These are phyloP conservation scores for Otolemur garnettii DNA, from an alignment of 2,113 vertebrate genomes.

Conservation along the genomic window DNA sequence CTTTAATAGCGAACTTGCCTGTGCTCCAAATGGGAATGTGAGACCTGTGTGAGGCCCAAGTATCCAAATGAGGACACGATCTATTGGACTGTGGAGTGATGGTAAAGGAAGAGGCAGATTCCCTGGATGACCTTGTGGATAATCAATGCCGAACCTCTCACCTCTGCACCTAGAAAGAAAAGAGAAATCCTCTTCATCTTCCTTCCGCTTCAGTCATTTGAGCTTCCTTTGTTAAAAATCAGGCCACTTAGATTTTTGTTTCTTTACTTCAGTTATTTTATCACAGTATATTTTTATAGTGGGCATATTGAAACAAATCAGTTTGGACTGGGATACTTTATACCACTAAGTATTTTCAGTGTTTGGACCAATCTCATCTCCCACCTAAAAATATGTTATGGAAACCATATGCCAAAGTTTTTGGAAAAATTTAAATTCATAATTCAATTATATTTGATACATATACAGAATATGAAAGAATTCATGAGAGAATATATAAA, in stretches of 20 bases:
- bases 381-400: neutral
- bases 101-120: neutral
- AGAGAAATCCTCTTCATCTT: neutral
- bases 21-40: neutral
- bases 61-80: neutral
- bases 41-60: neutral
- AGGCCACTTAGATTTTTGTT: neutral
- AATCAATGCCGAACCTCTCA: neutral
- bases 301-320: neutral
- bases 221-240: neutral
- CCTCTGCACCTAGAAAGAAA: neutral
- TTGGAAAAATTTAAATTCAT: neutral
- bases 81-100: neutral
- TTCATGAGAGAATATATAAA: neutral
- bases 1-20: neutral
- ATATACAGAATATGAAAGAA: neutral
- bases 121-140: neutral
- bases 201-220: neutral
- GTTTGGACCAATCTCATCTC: neutral
- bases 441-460: neutral
- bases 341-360: neutral
- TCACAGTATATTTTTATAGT: neutral
- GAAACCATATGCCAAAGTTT: neutral
- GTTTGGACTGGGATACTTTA: neutral
- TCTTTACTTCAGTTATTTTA: slow-evolving; percentile 16